phyloP scores from a whole-genome alignment of 2,113 vertebrate genomes.

The Phoxinus phoxinus region DNA sequence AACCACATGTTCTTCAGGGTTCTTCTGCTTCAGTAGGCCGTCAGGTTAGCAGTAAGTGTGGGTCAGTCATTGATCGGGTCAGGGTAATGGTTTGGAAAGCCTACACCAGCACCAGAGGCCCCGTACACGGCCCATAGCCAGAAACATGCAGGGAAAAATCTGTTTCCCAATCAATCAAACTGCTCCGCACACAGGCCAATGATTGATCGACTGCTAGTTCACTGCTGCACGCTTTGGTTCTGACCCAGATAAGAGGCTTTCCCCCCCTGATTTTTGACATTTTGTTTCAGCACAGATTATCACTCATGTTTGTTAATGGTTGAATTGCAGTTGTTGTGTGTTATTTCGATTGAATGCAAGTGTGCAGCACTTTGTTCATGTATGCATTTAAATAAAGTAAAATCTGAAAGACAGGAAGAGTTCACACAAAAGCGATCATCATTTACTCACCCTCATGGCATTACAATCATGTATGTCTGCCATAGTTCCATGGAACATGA shows the following conservation, averaged over 20 bases:
- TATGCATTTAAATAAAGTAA: neutral
- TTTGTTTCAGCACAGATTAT: slow-evolving; percentile 19
- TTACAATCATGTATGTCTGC: neutral
- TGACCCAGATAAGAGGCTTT: slow-evolving; percentile 26
- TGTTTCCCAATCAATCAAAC: slow-evolving; percentile 37
- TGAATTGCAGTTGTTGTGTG: neutral
- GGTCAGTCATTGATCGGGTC: slow-evolving; percentile 37
- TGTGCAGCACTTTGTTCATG: neutral
- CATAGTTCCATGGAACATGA: neutral
- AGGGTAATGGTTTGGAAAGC: slow-evolving; percentile 40
- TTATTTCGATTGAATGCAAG: slow-evolving; percentile 18
- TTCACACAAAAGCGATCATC: neutral
- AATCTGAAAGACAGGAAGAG: neutral
- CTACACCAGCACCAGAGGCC: slow-evolving; percentile 22
- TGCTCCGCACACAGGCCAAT: slow-evolving; percentile 25
- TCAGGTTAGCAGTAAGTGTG: slow-evolving; percentile 34
- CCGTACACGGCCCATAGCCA: slow-evolving; percentile 12
- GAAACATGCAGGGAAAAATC: slow-evolving; percentile 32
- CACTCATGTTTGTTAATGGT: neutral
- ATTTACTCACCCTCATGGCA: neutral
- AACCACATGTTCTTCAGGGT: slow-evolving; percentile 1
- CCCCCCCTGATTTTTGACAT: neutral
- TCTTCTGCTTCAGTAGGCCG: slow-evolving; percentile 16
- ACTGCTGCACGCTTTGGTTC: slow-evolving; percentile 30
- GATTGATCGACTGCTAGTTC: slow-evolving; percentile 37